Base-by-base conservation (phyloP, 2,888 invertebrate species). In the Hololepta plana region DNA sequence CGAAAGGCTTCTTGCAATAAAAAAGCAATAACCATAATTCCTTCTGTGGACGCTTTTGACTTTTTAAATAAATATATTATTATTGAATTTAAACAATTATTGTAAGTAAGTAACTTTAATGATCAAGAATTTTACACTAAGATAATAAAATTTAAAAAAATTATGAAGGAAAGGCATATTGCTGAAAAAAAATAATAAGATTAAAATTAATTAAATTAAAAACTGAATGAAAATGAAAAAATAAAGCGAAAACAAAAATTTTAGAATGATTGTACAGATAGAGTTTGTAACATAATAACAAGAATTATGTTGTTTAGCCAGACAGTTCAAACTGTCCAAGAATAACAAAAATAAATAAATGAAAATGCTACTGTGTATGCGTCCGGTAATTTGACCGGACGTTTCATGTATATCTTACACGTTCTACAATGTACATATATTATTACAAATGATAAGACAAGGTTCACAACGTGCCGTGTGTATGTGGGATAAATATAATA, bases 391-490 rank as follows among this genome's bases (percentile, higher is more conserved):
- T 34, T 34, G 57, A 49, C 59, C 58, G 63, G 61, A 64, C 62
- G 61, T 58, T 62, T 67, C 64, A 67, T 69, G 68, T 69, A 64
- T 67, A 68, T 69, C 67, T 66, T 65, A 66, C 67, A 67, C 54
- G 53, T 54, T 55, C 54, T 69, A 68, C 67, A 68, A 67, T 71
- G 69, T 70, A 71, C 65, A 70, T 67, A 67, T 67, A 66, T 67
- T 68, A 67, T 66, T 67, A 67, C 65, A 67, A n/a, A 68, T 67
- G 72, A 72, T 71, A 73, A 74, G 74, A 73, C 72, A 73, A 75
- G 75, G 75, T 76, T 77, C 76, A 76, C 77, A 73, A 75, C 73
- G 76, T 76, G 76, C 76, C 76, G 76, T 75, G 75, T 75, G 75
- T 76, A 75, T 76, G 75, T 76, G 76, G 72, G 74, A 64, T 61